Base-by-base conservation (phyloP, 2,113 vertebrate genomes). In the Paracanthobrama guichenoti region DNA sequence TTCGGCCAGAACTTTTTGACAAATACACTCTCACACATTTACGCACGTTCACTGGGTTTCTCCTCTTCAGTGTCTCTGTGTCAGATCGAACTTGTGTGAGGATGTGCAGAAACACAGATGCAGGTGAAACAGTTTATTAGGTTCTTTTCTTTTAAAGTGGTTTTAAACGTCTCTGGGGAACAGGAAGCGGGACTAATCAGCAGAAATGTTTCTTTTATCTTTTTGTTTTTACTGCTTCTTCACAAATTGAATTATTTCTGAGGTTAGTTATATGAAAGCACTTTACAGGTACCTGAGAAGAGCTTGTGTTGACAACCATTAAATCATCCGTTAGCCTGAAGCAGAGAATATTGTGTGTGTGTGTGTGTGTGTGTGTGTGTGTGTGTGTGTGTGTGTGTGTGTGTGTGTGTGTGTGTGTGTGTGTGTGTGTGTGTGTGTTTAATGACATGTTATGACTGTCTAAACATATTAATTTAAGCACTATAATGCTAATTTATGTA, bases 241-340 rank as follows among this genome's bases (percentile, higher is more conserved):
- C 13, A 66, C 13, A 7, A 89, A 91, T 87, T 86, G 85, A 78
- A 87, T 86, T 81, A 86, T 79, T 80, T 86, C 84, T 87, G 84
- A 83, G 86, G 86, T 87, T 89, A 86, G 79, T 67, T 86, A 71
- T 82, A 79, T 88, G 82, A 86, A 85, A 88, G 82, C 79, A 78
- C 79, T 69, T 86, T 84, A 71, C 71, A 81, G 60, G 79, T 75
- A 85, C 82, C 67, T 86, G 82, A 83, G 83, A 71, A 83, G 85
- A 82, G 79, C 67, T 73, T 48, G 86, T 80, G 73, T 88, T 85
- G 84, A 81, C 71, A 90, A 86, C 83, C 75, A 81, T 55, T 88
- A 84, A 89, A 77, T 85, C 35, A n/a, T 28, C 75, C 35, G 80
- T 66, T 83, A 79, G 35, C 55, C 75, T 71, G 74, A 85, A 10